Evolutionary conservation across 1,140 invertebrate species (phyloP).

Genomic region (Coptotermes formosanus): DNA sequence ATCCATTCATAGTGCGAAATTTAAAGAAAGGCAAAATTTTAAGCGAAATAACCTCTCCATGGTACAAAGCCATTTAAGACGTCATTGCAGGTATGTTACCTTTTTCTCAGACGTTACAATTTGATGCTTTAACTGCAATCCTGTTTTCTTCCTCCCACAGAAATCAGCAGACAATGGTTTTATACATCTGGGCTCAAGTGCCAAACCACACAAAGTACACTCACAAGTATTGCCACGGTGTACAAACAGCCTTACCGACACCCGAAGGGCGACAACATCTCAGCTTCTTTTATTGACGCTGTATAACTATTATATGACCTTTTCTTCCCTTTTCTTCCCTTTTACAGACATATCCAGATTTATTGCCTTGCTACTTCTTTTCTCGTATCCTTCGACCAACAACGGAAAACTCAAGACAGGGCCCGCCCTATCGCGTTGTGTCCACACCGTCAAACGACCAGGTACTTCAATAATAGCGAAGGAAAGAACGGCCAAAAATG

Average conservation of each 20-base stretch:
- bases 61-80: too few species aligned
- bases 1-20: too few species aligned
- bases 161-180: too few species aligned
- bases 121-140: too few species aligned
- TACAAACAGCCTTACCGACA: neutral
- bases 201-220: too few species aligned
- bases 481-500: too few species aligned
- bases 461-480: neutral
- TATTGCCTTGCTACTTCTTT: slow-evolving; percentile 4
- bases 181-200: too few species aligned
- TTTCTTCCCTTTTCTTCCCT: neutral
- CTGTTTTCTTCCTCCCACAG: too few species aligned
- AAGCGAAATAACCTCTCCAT: too few species aligned
- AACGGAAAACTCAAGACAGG: slow-evolving; percentile 8
- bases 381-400: neutral
- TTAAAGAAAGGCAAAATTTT: too few species aligned
- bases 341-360: neutral
- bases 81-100: too few species aligned
- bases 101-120: too few species aligned
- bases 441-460: neutral
- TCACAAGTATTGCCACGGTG: neutral
- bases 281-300: neutral
- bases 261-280: neutral
- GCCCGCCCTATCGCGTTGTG: neutral
- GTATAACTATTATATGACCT: neutral